Evolutionary conservation across 2,113 vertebrate species (phyloP), one percentile per base, ranked within the genome.

Genomic region (Atractosteus spatula): DNA sequence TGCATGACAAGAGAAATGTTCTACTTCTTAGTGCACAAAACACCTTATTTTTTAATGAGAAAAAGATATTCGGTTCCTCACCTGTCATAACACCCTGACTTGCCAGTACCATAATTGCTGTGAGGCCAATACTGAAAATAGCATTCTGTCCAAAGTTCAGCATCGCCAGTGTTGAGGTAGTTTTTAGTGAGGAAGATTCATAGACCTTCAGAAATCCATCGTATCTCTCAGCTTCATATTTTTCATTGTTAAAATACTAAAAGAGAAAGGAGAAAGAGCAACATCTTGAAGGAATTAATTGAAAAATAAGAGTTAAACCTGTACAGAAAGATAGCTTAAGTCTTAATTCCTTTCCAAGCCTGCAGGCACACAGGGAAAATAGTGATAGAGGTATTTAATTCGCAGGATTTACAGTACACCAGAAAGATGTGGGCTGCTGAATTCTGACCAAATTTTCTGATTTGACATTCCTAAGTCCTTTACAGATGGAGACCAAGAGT

Each of bases 211-310:
- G 84, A 86, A 87, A 98, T 42, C 84, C 86, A 79, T 99, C 97
- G 59, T 99, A 99, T 74, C 85, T 90, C 55, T 96, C 89, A 43
- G 97, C 95, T 91, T 99, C 97, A 1, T 98, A 99, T 71, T 94
- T 97, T 81, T 99, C 97, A 72, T 99, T 98, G 88, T 99, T 99
- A 89, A 99, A 99, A 89, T 99, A 99, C 97, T 99, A 70, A 0
- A 73, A 79, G 3, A 68, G 47, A 55, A 68, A 0, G 77, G 3
- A 79, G 7, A 81, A 41, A 77, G 81, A 64, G 3, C 16, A 80
- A 69, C 62, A 70, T 59, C 3, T 13, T 54, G 61, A 1, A 2
- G 17, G 69, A 59, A 75, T 16, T 6, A 7, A 54, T 3, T 3
- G 4, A 4, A 44, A 51, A 7, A 43, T 1, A 4, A 8, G 42